A percentile compares a stretch with the other conserved stretches of the same genome.
Evolutionary conservation across 2,113 vertebrate species (phyloP).

Genomic region (Microcebus ravelobensis): DNA sequence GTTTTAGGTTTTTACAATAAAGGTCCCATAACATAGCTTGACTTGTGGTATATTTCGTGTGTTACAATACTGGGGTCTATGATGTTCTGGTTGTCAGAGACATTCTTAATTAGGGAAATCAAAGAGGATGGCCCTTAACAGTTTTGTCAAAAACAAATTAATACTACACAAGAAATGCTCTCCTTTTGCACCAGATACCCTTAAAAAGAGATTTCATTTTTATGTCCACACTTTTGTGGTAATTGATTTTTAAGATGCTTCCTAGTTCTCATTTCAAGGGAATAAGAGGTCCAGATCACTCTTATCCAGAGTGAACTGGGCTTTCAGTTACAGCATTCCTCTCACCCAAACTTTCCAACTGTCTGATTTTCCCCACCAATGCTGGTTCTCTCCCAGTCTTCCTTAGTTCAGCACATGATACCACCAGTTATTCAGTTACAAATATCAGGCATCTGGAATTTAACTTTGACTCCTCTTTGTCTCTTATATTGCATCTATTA

Average conservation of each 20-base stretch:
- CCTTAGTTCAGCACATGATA: not conserved
- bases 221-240: not conserved
- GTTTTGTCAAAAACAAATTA: not conserved
- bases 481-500: not conserved
- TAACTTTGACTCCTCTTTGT: not conserved
- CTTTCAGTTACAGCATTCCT: not conserved
- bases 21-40: not conserved
- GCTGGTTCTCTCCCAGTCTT: not conserved
- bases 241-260: not conserved
- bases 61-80: not conserved
- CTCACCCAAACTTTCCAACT: not conserved
- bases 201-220: slow-evolving; percentile 4
- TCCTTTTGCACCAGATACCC: not conserved
- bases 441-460: not conserved
- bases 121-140: not conserved
- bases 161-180: not conserved
- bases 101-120: not conserved
- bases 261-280: not conserved
- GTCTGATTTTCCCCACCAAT: not conserved
- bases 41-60: not conserved
- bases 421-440: not conserved
- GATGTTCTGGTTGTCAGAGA: slow-evolving; percentile 15
- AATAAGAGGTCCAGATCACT: not conserved
- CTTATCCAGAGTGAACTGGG: not conserved
- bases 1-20: not conserved